Conservation (phyloP, 2,797 vertebrate genomes). For the Manis pentadactyla region DNA sequence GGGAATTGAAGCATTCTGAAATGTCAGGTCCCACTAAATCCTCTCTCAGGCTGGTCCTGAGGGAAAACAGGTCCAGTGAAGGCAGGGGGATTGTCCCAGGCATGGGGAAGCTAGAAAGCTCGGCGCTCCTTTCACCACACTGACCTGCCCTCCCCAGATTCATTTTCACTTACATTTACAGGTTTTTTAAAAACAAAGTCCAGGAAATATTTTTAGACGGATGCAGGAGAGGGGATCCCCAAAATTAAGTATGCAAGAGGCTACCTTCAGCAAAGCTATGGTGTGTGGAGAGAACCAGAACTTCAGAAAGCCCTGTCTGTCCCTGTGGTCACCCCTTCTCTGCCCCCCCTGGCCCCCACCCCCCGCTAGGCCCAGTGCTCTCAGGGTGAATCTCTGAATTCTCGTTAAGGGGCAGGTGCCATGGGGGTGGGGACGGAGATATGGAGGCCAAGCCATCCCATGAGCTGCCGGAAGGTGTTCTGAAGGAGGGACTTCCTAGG, state of each 20-base stretch:
- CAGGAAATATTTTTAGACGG: not conserved
- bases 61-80: not conserved
- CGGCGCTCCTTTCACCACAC: not conserved
- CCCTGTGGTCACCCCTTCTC: fast-evolving
- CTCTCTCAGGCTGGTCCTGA: fast-evolving
- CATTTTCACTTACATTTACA: not conserved
- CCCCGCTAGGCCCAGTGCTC: not conserved
- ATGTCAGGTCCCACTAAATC: fast-evolving
- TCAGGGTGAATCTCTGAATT: not conserved
- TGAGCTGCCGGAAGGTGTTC: not conserved
- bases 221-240: not conserved
- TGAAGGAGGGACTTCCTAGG: not conserved
- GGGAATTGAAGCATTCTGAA: not conserved
- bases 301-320: not conserved
- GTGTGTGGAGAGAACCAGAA: not conserved
- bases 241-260: not conserved
- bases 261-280: not conserved
- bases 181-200: not conserved
- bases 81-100: not conserved
- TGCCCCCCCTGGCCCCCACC: not conserved
- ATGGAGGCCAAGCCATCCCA: not conserved
- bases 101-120: fast-evolving
- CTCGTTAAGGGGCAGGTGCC: not conserved
- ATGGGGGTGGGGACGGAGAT: too few species aligned
- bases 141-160: not conserved